These are phyloP conservation scores for Rotaria sp. DNA, from an alignment of 2,888 invertebrate genomes.

Conservation along the genomic window DNA sequence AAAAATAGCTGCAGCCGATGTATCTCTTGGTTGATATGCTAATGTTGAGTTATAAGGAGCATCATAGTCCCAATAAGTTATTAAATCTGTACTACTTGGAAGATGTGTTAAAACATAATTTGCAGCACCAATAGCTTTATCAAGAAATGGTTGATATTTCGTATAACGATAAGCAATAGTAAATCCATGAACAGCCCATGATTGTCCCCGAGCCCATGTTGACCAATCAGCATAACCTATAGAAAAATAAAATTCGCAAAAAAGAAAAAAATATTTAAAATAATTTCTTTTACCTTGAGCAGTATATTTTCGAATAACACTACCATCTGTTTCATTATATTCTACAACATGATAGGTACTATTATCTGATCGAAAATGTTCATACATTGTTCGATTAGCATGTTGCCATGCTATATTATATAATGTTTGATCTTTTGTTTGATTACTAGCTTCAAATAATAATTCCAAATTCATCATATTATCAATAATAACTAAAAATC, in stretches of 20 bases:
- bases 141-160: conserved; percentile 14
- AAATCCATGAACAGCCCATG: not conserved
- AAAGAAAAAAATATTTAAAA: not conserved
- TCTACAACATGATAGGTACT: conserved; percentile 11
- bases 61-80: conserved; percentile 12
- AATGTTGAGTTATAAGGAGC: not conserved
- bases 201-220: not conserved
- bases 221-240: conserved; percentile 19
- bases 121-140: conserved; percentile 19
- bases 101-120: not conserved
- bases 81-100: not conserved
- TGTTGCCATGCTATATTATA: not conserved
- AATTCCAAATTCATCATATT: conserved; percentile 30
- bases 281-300: not conserved
- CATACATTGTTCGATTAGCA: conserved; percentile 22
- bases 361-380: conserved; percentile 9
- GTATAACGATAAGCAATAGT: conserved; percentile 9
- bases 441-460: conserved; percentile 2
- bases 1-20: not conserved
- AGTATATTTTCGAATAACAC: conserved; percentile 20
- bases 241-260: not conserved
- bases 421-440: not conserved
- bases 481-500: conserved; percentile 19
- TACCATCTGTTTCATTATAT: conserved; percentile 27
- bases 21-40: conserved; percentile 13